Evolutionary conservation across 1,140 invertebrate species (phyloP), one percentile per base, ranked within the genome.

Genomic region (Spodoptera litura): DNA sequence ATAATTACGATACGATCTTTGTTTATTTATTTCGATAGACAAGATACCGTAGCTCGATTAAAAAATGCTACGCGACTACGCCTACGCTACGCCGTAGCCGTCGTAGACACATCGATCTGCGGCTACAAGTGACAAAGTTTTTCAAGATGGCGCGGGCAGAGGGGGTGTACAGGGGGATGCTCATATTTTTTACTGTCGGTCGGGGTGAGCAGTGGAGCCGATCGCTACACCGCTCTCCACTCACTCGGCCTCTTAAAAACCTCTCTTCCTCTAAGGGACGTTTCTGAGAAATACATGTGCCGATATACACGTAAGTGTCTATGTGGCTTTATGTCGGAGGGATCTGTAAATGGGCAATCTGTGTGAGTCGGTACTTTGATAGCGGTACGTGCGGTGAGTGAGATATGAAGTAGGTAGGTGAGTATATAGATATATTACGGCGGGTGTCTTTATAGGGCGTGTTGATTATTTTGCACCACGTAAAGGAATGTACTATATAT

Each of bases 111-210:
- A 90, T 94, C 93, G 93, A 94, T 94, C 89, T 93, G 93, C 78
- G 93, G 89, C 87, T 91, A 93, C 89, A 91, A 93, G 87, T 93
- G 91, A 94, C 90, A 93, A 94, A 94, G 89, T 93, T 94, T 94
- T 94, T 91, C 93, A 94, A 94, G 93, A 94, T 94, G 93, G 93
- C 93, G 93, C 83, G 61, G 70, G 62, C 78, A 78, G 81, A 87
- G 88, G 82, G 79, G 81, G 82, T 82, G 83, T 75, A 82, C 85
- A 80, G 85, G 84, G 90, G 90, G 91, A 91, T 93, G 89, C 90
- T 93, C 91, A 94, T 92, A 94, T 94, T 94, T 94, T 94, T 94
- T 94, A 93, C 92, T 94, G 93, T 94, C 92, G 91, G 81, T 88
- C 87, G 89, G 93, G 93, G 93, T 94, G 93, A 93, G 93, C 93